phyloP scores from a whole-genome alignment of 1,140 invertebrate genomes.

The Caenorhabditis tropicalis region DNA sequence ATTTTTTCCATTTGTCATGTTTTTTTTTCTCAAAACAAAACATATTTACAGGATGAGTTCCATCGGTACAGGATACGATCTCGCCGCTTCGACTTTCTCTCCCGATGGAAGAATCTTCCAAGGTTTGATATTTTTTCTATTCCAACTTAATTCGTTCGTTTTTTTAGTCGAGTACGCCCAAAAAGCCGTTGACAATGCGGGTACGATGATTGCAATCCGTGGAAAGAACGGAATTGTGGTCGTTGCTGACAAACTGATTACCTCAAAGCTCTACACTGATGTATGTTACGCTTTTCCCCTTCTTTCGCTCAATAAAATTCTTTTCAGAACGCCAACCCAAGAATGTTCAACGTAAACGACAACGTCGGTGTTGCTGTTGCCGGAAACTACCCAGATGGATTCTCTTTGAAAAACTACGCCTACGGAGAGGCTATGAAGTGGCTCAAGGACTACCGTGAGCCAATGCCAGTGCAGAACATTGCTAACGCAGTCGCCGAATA shows the following conservation, averaged over 20 bases:
- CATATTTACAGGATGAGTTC: conserved; percentile 81
- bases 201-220: conserved; percentile 90
- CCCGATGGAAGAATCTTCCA: conserved; percentile 82
- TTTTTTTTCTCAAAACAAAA: background rate
- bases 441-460: conserved; percentile 63
- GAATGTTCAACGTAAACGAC: conserved; percentile 90
- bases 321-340: conserved; percentile 80
- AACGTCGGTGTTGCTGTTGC: conserved; percentile 83
- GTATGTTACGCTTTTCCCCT: conserved; percentile 67
- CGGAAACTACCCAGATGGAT: conserved; percentile 68
- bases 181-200: conserved; percentile 98
- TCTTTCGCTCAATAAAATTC: background rate
- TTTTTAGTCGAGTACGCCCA: conserved; percentile 99
- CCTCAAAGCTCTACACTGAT: conserved; percentile 92
- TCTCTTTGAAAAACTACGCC: conserved; percentile 65
- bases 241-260: conserved; percentile 94
- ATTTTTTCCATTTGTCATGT: background rate
- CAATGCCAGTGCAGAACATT: conserved; percentile 64
- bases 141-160: conserved; percentile 82
- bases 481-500: conserved; percentile 67
- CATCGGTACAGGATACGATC: conserved; percentile 89
- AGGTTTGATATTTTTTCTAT: conserved; percentile 56
- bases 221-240: conserved; percentile 96
- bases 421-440: conserved; percentile 64
- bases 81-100: conserved; percentile 98